Conservation (phyloP, 2,888 invertebrate species). For the Drosophila acutilabella region DNA sequence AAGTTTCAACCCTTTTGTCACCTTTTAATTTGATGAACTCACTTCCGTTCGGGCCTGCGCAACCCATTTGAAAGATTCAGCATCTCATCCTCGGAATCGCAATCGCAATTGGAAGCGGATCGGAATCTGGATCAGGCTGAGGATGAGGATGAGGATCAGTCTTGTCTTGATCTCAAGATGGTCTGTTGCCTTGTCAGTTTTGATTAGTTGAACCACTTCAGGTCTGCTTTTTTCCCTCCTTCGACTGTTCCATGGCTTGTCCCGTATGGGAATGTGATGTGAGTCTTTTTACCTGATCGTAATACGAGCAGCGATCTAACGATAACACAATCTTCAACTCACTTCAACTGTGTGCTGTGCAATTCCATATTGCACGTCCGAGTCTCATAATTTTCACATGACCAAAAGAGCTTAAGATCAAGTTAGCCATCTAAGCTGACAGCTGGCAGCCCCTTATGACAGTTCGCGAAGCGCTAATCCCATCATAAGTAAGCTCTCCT, state of each 20-base stretch:
- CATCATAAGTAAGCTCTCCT: conserved; percentile 66
- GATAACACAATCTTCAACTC: conserved; percentile 63
- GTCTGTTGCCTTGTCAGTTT: conserved; percentile 77
- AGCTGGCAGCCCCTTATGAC: conserved; percentile 74
- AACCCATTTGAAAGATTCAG: conserved; percentile 12
- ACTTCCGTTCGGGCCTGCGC: conserved; percentile 60
- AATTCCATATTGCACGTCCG: conserved; percentile 63
- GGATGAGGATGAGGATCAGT: conserved; percentile 26
- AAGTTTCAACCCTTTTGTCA: conserved; percentile 75
- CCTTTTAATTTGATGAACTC: conserved; percentile 75
- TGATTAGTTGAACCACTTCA: conserved; percentile 78
- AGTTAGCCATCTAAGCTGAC: conserved; percentile 78
- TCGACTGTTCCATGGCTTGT: conserved; percentile 26
- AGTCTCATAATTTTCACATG: conserved; percentile 76
- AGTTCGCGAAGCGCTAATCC: conserved; percentile 74
- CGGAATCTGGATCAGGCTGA: conserved; percentile 20
- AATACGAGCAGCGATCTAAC: conserved; percentile 60
- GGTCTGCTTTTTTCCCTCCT: conserved; percentile 22
- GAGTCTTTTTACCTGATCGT: conserved; percentile 55
- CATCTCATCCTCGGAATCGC: conserved; percentile 30
- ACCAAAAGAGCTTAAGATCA: conserved; percentile 80
- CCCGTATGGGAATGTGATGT: conserved; percentile 68
- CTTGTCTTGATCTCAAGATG: conserved; percentile 63
- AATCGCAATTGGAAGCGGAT: conserved; percentile 21
- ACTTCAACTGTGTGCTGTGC: conserved; percentile 50